phyloP scores from a whole-genome alignment of 1,140 invertebrate species.

The Drosophila albomicans region DNA sequence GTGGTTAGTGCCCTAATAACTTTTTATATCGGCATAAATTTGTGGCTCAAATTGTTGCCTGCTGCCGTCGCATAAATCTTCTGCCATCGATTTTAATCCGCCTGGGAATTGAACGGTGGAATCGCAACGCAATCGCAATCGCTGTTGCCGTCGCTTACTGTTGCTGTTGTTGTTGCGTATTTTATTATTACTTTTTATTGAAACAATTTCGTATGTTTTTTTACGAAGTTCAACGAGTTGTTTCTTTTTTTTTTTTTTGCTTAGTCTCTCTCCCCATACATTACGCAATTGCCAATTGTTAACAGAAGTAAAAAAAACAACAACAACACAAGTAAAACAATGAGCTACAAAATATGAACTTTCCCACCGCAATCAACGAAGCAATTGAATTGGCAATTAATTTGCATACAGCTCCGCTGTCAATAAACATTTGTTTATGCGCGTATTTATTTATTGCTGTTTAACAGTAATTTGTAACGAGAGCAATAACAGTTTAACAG shows the following conservation, averaged over 20 bases:
- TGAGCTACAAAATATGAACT: slow-evolving; percentile 19
- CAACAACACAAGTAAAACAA: slow-evolving; percentile 22
- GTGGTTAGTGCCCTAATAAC: slow-evolving; percentile 55
- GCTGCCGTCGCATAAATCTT: slow-evolving; percentile 74
- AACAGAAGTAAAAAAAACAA: background rate
- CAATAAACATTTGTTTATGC: slow-evolving; percentile 62
- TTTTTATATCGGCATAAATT: slow-evolving; percentile 77
- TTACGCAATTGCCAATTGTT: slow-evolving; percentile 60
- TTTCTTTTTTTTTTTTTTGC: background rate
- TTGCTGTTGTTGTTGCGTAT: slow-evolving; percentile 7
- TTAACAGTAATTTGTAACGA: slow-evolving; percentile 41
- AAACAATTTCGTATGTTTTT: slow-evolving; percentile 57
- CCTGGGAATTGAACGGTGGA: slow-evolving; percentile 71
- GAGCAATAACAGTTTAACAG: slow-evolving; percentile 17
- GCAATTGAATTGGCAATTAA: slow-evolving; percentile 66
- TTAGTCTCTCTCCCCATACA: slow-evolving; percentile 2
- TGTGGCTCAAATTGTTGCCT: slow-evolving; percentile 44
- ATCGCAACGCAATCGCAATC: slow-evolving; percentile 12
- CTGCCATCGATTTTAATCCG: slow-evolving; percentile 68
- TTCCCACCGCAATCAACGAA: slow-evolving; percentile 66
- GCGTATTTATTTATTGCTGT: slow-evolving; percentile 51
- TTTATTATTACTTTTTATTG: slow-evolving; percentile 12
- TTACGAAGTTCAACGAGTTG: slow-evolving; percentile 25
- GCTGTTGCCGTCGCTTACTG: slow-evolving; percentile 27
- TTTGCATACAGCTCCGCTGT: slow-evolving; percentile 55